Evolutionary conservation across 2,888 invertebrate genomes (phyloP).

Genomic region (Ectropis crepuscularia): DNA sequence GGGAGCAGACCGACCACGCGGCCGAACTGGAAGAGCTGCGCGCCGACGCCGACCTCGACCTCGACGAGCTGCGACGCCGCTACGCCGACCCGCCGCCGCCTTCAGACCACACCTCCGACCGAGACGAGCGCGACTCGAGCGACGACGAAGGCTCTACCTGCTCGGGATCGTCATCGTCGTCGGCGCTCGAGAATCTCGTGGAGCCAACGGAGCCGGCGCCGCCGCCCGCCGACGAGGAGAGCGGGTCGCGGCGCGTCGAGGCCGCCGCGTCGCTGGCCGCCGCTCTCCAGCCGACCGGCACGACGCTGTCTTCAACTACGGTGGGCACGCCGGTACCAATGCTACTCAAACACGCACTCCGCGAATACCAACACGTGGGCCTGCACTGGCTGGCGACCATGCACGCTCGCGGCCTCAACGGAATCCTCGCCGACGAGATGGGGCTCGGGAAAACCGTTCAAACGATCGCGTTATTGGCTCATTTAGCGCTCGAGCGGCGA

Average conservation of each 20-base stretch:
- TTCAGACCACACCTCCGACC: conserved; percentile 31
- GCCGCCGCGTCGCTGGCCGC: conserved; percentile 97
- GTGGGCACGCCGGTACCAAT: conserved; percentile 97
- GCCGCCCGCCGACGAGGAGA: conserved; percentile 32
- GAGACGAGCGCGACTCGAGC: conserved; percentile 46
- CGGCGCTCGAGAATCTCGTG: conserved; percentile 54
- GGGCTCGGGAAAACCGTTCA: conserved; percentile 98
- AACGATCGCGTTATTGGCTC: conserved; percentile 96
- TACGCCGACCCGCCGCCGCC: conserved; percentile 74
- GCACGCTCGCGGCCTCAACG: conserved; percentile 97
- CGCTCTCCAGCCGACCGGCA: conserved; percentile 98
- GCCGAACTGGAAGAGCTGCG: conserved; percentile 91
- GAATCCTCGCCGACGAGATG: conserved; percentile 98
- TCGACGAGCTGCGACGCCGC: conserved; percentile 92
- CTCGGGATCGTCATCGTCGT: conserved; percentile 50
- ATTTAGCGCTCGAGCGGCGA: conserved; percentile 95
- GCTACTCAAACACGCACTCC: conserved; percentile 93
- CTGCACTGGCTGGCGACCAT: conserved; percentile 98
- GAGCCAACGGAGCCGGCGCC: conserved; percentile 41
- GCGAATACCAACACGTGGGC: conserved; percentile 99
- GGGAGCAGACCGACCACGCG: conserved; percentile 86
- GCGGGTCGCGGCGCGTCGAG: conserved; percentile 89
- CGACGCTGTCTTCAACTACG: conserved; percentile 96
- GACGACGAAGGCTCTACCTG: conserved; percentile 30
- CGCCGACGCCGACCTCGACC: conserved; percentile 91